Base-by-base conservation (phyloP, 2,888 invertebrate genomes). In the Shargacucullia verbasci region DNA sequence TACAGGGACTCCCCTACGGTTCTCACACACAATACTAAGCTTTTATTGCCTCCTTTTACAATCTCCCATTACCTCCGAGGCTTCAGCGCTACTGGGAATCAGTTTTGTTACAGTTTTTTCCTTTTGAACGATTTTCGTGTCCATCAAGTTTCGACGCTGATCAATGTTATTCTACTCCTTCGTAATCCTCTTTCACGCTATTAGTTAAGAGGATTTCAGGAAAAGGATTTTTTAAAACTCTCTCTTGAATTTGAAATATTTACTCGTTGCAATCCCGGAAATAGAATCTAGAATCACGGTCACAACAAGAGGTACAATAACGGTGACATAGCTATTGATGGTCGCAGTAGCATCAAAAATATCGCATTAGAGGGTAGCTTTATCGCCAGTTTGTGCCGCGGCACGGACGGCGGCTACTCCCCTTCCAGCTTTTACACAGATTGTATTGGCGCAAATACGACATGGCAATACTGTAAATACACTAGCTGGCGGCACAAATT, bases 1-100 rank as follows among this genome's bases (percentile, higher is more conserved):
- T 93, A 91, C 92, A 84, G 80, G 82, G 83, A 85, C 86, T 89
- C 90, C 92, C 92, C 91, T 87, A 88, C 89, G 92, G 90, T 83
- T 87, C 91, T 87, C 86, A 87, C 90, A 90, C 89, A 94, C 93
- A 93, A 94, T 93, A 89, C 93, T 90, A 92, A 90, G 94, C 92
- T 92, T 93, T 94, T 93, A 94, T 94, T 94, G 93, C 93, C 92
- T 90, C 88, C 89, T 93, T 93, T 93, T 92, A 93, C 92, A 92
- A 93, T 94, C 93, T 92, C 89, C 91, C 89, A 92, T 93, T 94
- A 94, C 92, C 89, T 91, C 86, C 87, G 87, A 90, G 92, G 87
- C 88, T 88, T 83, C 85, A 78, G 76, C 78, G 82, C 90, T 85
- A 85, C 87, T 88, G 91, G 91, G 91, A 92, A 92, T 93, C 89